Evolutionary conservation across 2,797 vertebrate genomes (phyloP), one percentile per base, ranked within the genome.

Genomic region (Channa striata): DNA sequence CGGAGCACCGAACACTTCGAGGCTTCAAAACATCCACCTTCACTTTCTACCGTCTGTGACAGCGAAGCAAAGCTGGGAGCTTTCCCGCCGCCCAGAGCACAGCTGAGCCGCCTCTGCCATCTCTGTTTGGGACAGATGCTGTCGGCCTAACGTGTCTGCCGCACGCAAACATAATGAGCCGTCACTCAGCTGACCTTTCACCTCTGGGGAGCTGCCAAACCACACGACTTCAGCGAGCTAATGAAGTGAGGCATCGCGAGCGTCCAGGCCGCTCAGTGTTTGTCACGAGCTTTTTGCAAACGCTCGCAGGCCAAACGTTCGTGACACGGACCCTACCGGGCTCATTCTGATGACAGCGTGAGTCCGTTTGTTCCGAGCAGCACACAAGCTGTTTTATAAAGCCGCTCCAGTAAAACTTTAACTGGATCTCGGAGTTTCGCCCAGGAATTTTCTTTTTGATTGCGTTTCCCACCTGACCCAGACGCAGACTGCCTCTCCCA

Each of bases 101-200:
- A 6, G 68, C 19, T 34, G 49, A 56, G 51, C 61, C 49, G 68
- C 49, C 48, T 69, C 68, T 62, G 64, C 10, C 48, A 4, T 4
- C 6, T 4, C 6, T 30, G 25, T 30, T 30, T 30, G 36, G 30
- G 50, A 76, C 68, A 84, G 79, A 83, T 59, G 81, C 50, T 69
- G 77, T 85, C 82, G 60, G 67, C 71, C 74, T 87, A 78, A 80
- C 73, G 61, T 47, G 66, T 65, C 50, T 19, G 47, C 77, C 70
- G 58, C 59, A 48, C 49, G 36, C 57, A 76, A 59, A 77, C 75
- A 74, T 69, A 81, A 89, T 72, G 72, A 78, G 30, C 82, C 78
- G 67, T 87, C 80, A 71, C 64, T 80, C 74, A 84, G 78, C 66
- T 90, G 78, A 90, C 82, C 80, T 90, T 82, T 87, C 86, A 83